phyloP scores from a whole-genome alignment of 2,888 invertebrate genomes.

The Nomada goodeniana region DNA sequence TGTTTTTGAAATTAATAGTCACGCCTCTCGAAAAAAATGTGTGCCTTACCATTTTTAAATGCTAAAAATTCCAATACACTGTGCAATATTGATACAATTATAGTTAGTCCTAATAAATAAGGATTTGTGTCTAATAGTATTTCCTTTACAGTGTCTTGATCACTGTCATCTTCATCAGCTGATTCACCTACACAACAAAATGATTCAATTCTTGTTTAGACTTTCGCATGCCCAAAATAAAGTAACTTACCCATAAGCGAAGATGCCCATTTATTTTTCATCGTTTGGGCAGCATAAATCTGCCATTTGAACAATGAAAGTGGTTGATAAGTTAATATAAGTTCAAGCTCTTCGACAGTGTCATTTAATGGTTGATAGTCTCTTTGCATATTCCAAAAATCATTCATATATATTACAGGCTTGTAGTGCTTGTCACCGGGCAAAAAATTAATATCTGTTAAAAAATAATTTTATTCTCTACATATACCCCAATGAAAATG shows the following conservation, averaged over 20 bases:
- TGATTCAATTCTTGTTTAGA: not conserved
- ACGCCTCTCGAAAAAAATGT: not conserved
- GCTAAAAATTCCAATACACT: slow-evolving; percentile 99
- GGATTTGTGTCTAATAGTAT: slow-evolving; percentile 98
- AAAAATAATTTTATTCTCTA: slow-evolving; percentile 34
- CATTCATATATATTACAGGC: slow-evolving; percentile 97
- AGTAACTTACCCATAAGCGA: slow-evolving; percentile 76
- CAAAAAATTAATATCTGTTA: slow-evolving; percentile 92
- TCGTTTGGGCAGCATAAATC: slow-evolving; percentile 97
- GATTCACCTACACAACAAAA: slow-evolving; percentile 83
- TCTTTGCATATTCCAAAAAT: slow-evolving; percentile 99
- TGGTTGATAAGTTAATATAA: slow-evolving; percentile 93
- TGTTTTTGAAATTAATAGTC: not conserved
- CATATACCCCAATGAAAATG: not conserved
- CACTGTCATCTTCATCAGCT: slow-evolving; percentile 93
- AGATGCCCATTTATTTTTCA: slow-evolving; percentile 93
- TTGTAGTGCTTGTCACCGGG: slow-evolving; percentile 94
- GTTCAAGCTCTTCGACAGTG: slow-evolving; percentile 89
- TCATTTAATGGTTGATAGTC: slow-evolving; percentile 97
- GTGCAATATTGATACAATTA: slow-evolving; percentile 96
- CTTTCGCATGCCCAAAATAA: not conserved
- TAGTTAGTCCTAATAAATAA: slow-evolving; percentile 95
- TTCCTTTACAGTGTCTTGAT: slow-evolving; percentile 96
- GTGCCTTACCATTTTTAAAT: slow-evolving; percentile 95
- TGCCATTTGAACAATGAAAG: slow-evolving; percentile 99